Evolutionary conservation across 2,888 invertebrate genomes (phyloP), one percentile per base, ranked within the genome.

Genomic region (Steinernema scapterisci): DNA sequence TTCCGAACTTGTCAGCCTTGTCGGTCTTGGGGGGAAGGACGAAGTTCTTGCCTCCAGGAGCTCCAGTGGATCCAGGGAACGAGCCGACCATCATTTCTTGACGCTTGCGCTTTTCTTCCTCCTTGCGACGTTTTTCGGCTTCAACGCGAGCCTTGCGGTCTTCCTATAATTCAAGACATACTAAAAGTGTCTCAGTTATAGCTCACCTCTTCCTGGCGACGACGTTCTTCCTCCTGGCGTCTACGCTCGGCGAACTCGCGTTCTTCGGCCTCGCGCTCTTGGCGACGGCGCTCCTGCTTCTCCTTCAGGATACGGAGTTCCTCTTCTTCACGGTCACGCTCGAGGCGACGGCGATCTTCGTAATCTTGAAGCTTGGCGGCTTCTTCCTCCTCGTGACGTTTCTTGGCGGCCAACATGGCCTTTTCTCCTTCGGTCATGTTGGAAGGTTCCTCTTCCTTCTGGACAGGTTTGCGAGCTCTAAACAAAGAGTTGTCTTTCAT

Each of bases 201-300:
- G 1, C 16, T 70, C 25, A 83, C 83, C 74, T 86, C 86, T 73
- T 86, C 86, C 74, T 79, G 78, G 63, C 80, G 74, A 44, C 86
- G 77, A 73, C 82, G 79, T 63, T 86, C 85, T 74, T 85, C 85
- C 71, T 83, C 85, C 71, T 80, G 80, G 76, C 82, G 82, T 71
- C 83, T 78, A 27, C 81, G 78, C 70, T 86, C 85, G 43, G 81
- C 84, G 75, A 78, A 78, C 75, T 86, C 80, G 48, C 81, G 80
- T 73, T 85, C 85, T 63, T 85, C 85, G 52, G 82, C 82, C 38
- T 82, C 84, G 27, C 85, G 79, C 75, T 86, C 84, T 43, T 70
- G 46, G 23, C 76, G 73, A 23, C 43, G 63, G 19, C 63, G 63
- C 89, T 95, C 95, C 89, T 95, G 95, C 92, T 94, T 95, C 48